These are phyloP conservation scores for Pangasius mekongensis DNA, from an alignment of 2,797 vertebrate genomes.

Conservation along the genomic window DNA sequence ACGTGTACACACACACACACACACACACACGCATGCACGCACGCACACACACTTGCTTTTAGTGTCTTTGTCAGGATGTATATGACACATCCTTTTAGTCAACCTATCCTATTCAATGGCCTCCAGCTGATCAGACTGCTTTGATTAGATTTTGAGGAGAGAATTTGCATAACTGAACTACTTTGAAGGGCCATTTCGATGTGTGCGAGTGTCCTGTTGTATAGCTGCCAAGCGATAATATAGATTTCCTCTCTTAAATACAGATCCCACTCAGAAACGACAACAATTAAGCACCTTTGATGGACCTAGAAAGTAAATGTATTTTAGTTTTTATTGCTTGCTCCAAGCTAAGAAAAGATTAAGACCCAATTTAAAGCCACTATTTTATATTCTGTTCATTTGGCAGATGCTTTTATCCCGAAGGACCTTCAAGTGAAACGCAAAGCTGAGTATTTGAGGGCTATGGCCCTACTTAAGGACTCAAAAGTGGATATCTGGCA, in stretches of 20 bases:
- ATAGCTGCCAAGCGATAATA: constrained; percentile 20
- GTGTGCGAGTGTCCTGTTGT: constrained; percentile 14
- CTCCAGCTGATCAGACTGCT: constrained; percentile 29
- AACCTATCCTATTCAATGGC: constrained; percentile 21
- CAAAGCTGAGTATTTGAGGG: not conserved
- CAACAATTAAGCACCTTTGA: constrained; percentile 9
- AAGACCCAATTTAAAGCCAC: not conserved
- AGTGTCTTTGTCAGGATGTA: constrained; percentile 36
- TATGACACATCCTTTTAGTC: constrained; percentile 30
- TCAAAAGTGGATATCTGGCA: not conserved
- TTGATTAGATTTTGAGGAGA: constrained; percentile 39
- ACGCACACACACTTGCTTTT: not conserved
- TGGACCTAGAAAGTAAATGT: constrained; percentile 7
- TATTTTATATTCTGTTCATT: not conserved
- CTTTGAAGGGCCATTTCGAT: constrained; percentile 19
- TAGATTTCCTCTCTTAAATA: constrained; percentile 23
- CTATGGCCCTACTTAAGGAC: not conserved
- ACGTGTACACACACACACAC: not conserved
- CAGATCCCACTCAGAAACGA: not conserved
- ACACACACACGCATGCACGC: not conserved
- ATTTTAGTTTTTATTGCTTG: not conserved
- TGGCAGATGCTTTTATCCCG: not conserved
- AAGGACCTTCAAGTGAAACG: not conserved
- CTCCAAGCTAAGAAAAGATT: not conserved
- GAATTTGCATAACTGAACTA: constrained; percentile 40